Base-by-base conservation (phyloP, 2,797 vertebrate species). In the Scleropages formosus region DNA sequence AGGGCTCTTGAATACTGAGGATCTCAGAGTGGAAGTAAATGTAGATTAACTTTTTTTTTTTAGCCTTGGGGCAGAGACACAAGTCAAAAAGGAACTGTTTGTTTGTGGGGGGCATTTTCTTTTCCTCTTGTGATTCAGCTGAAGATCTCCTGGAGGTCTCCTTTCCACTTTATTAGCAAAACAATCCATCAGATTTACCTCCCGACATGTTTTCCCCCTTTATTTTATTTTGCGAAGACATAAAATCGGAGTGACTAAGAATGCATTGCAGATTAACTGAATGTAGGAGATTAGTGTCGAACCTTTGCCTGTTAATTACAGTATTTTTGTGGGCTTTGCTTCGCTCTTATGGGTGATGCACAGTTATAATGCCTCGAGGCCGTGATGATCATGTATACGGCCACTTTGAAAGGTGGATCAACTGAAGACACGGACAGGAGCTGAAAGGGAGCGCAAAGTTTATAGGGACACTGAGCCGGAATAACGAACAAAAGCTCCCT, bases 41-140 rank as follows among this genome's bases (percentile, higher is more conserved):
- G 91, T 89, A 86, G 90, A 91, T 82, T 81, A 75, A 87, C 88
- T 93, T 95, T 95, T 31, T 6, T 39, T 95, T 93, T 95, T 90
- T 86, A n/a, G 79, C 88, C 86, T 85, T 87, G 88, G 89, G 94
- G 94, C 93, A 93, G 89, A 83, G 90, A 93, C 93, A 95, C 93
- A 91, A 93, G 89, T 88, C 86, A 90, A 90, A 92, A 95, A 93
- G n/a, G n/a, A 94, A 90, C 84, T 89, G 88, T 87, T 89, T 91
- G 89, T 94, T 94, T 93, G 93, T 91, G 91, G 90, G 88, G 88
- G 88, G 87, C 88, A 88, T 90, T 90, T 88, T 89, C 89, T 86
- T 81, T 88, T 88, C 91, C 91, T 91, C 86, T 87, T 90, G 82
- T 88, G 80, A 90, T 91, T 93, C 89, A 93, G 82, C 89, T 88